phyloP scores from a whole-genome alignment of 2,113 vertebrate species.

The Protobothrops flavoviridis region DNA sequence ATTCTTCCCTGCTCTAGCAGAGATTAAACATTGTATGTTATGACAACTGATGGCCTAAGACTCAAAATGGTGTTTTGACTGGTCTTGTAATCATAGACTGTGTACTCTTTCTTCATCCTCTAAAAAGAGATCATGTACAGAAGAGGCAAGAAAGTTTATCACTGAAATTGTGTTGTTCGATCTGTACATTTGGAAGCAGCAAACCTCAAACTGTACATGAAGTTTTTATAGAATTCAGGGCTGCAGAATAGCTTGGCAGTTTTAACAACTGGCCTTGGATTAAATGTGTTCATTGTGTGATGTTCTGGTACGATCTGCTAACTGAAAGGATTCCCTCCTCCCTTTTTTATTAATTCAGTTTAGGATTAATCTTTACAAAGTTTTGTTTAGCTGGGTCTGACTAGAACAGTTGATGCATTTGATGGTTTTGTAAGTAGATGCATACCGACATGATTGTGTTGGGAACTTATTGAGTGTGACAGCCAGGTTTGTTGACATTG shows the following conservation, averaged over 20 bases:
- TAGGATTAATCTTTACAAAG: not conserved
- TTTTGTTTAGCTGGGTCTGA: not conserved
- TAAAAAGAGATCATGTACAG: not conserved
- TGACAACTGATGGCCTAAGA: not conserved
- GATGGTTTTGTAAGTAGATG: constrained; percentile 21
- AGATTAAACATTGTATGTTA: not conserved
- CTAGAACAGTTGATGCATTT: not conserved
- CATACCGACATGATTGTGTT: not conserved
- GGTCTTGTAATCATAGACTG: not conserved
- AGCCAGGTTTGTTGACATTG: constrained; percentile 43
- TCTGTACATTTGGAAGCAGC: not conserved
- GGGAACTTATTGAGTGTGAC: constrained; percentile 41
- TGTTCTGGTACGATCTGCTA: not conserved
- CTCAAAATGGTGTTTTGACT: not conserved
- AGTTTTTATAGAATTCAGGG: not conserved
- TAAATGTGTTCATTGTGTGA: not conserved
- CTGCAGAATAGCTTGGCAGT: not conserved
- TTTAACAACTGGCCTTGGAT: not conserved
- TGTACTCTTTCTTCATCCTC: not conserved
- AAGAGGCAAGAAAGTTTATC: not conserved
- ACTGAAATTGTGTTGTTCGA: not conserved
- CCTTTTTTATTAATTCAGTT: not conserved
- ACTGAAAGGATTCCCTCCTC: no score
- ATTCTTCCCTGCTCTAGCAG: not conserved
- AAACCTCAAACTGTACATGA: not conserved